Conservation (phyloP, 1,140 invertebrate genomes). For the Papilio machaon region DNA sequence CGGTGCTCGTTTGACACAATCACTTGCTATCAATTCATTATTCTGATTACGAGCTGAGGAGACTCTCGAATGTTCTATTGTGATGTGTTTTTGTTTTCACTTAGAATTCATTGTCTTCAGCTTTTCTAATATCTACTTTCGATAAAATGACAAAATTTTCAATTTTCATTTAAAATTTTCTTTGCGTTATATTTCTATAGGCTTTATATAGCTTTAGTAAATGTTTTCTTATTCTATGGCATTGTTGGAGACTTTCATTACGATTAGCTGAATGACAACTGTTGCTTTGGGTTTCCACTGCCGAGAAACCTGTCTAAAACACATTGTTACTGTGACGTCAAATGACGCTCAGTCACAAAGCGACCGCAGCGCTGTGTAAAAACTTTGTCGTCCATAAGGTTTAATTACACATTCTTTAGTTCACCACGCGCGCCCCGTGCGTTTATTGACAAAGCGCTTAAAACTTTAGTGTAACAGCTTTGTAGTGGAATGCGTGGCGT, state of each 20-base stretch:
- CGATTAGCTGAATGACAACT: neutral
- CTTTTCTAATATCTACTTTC: neutral
- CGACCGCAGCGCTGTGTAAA: constrained; percentile 14
- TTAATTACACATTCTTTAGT: constrained; percentile 19
- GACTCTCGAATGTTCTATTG: neutral
- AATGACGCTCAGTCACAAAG: constrained; percentile 1
- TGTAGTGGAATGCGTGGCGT: neutral
- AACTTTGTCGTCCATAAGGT: constrained; percentile 7
- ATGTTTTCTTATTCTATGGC: no score
- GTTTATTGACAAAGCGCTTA: constrained; percentile 8
- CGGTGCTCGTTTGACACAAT: neutral
- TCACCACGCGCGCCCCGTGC: neutral
- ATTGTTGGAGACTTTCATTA: neutral
- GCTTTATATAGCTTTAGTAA: no score
- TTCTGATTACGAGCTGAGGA: neutral
- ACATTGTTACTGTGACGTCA: neutral
- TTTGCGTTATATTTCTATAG: neutral
- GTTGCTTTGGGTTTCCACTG: no score
- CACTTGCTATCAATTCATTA: neutral
- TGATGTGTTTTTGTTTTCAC: neutral
- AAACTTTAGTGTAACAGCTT: neutral
- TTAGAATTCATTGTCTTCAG: neutral
- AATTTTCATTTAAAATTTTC: neutral
- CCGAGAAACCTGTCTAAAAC: no score
- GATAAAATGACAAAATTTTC: neutral